Percentiles rank a stretch among this genome's conserved stretches.
Conservation (phyloP, 23 tunicate genomes). For the Halocynthia roretzi region DNA sequence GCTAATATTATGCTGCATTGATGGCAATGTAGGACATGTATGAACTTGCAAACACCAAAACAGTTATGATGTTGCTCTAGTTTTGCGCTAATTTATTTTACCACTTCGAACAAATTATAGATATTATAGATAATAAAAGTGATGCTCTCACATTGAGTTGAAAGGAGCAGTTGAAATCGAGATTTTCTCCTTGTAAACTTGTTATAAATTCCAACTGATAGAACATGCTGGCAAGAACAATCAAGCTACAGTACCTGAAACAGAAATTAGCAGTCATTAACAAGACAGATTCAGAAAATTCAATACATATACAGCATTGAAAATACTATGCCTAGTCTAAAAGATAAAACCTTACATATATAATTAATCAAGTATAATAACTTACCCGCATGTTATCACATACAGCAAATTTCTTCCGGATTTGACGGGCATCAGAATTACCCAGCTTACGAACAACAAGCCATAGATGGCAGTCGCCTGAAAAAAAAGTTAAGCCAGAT, state of each 20-base stretch:
- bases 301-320: too few relatives aligned
- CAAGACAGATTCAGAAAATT: too few relatives aligned
- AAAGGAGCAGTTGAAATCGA: constrained; percentile 42
- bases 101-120: background rate
- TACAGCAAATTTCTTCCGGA: background rate
- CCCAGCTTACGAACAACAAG: constrained; percentile 42
- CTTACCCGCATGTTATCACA: constrained; percentile 20
- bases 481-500: background rate
- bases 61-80: too few relatives aligned
- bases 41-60: too few relatives aligned
- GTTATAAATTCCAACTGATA: constrained; percentile 60
- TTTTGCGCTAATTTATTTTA: too few relatives aligned
- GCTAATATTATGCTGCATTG: too few relatives aligned
- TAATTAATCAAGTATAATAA: background rate
- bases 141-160: constrained; percentile 17
- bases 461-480: constrained; percentile 70
- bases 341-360: background rate
- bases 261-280: background rate
- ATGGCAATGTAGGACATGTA: too few relatives aligned
- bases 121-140: background rate
- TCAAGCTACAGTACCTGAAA: constrained; percentile 25
- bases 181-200: constrained; percentile 5
- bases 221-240: constrained; percentile 59
- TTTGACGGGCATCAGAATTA: constrained; percentile 38
- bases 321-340: too few relatives aligned